Conservation (phyloP, 2,113 vertebrate genomes). For the Reinhardtius hippoglossoides region DNA sequence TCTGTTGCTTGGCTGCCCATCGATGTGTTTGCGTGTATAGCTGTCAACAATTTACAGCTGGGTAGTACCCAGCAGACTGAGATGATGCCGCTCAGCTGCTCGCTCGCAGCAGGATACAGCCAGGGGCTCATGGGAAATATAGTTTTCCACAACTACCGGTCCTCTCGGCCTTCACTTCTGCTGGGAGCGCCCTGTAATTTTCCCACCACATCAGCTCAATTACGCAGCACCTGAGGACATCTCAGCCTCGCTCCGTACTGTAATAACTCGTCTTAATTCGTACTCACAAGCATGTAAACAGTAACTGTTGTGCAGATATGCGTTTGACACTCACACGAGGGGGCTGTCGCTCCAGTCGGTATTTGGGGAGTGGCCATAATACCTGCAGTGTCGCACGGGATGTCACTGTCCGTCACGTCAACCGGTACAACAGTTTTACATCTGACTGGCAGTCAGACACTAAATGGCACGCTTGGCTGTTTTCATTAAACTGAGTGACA, state of each 20-base stretch:
- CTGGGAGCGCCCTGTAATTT: conserved; percentile 64
- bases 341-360: not conserved
- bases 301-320: conserved; percentile 20
- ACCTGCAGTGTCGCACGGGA: conserved; percentile 25
- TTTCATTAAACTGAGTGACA: conserved; percentile 65
- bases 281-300: conserved; percentile 47
- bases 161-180: conserved; percentile 48
- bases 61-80: conserved; percentile 64
- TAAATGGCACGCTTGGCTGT: conserved; percentile 58
- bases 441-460: conserved; percentile 46
- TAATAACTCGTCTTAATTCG: conserved; percentile 60
- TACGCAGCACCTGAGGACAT: conserved; percentile 72
- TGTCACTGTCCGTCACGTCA: conserved; percentile 61
- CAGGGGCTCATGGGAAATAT: conserved; percentile 71
- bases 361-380: conserved; percentile 22
- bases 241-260: conserved; percentile 44
- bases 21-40: conserved; percentile 72
- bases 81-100: conserved; percentile 67
- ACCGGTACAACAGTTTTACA: conserved; percentile 12
- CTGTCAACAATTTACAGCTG: conserved; percentile 75
- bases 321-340: conserved; percentile 2
- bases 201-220: conserved; percentile 69
- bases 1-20: conserved; percentile 59
- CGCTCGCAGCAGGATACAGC: conserved; percentile 47
- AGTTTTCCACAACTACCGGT: conserved; percentile 64